A percentile compares a stretch with the other conserved stretches of the same genome.
Conservation (phyloP, 2,888 invertebrate species). For the Thera obeliscata region DNA sequence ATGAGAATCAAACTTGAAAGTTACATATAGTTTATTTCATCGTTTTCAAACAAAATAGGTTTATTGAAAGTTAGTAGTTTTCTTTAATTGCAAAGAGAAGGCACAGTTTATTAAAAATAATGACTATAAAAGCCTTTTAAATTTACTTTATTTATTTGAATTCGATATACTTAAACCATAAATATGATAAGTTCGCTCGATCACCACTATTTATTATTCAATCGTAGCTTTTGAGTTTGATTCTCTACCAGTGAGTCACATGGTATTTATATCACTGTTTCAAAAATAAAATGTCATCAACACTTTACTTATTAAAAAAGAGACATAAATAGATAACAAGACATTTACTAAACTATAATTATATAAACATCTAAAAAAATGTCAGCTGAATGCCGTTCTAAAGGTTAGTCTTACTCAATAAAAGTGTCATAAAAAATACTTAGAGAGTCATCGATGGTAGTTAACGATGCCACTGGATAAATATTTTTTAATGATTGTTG, state of each 20-base stretch:
- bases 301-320: neutral
- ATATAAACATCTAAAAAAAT: constrained; percentile 29
- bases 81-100: no score
- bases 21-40: neutral
- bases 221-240: neutral
- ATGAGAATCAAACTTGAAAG: constrained; percentile 1
- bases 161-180: no score
- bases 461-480: constrained; percentile 7
- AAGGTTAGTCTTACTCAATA: constrained; percentile 33
- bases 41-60: neutral
- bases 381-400: constrained; percentile 37
- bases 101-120: no score
- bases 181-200: neutral
- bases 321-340: constrained; percentile 2
- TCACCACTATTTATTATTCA: neutral
- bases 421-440: constrained; percentile 27
- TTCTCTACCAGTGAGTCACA: neutral
- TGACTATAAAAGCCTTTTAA: no score
- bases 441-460: constrained; percentile 15
- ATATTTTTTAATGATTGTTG: constrained; percentile 21
- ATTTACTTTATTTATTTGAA: no score
- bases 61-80: no score
- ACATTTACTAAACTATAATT: constrained; percentile 13
- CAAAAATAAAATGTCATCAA: neutral
- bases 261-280: constrained; percentile 8